phyloP scores from a whole-genome alignment of 1,140 invertebrate species.

The Panulirus ornatus region DNA sequence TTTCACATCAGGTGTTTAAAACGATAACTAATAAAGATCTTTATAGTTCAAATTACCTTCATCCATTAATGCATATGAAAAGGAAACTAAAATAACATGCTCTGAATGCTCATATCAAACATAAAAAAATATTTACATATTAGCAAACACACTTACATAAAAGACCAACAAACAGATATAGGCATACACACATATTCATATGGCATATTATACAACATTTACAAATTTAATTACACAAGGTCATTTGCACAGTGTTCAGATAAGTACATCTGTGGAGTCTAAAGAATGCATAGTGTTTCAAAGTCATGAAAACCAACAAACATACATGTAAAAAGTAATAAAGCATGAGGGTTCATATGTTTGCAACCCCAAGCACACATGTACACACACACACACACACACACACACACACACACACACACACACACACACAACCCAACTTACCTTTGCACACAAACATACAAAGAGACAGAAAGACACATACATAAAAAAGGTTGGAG shows the following conservation, averaged over 20 bases:
- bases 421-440: constrained; percentile 19
- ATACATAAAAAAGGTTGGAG: neutral
- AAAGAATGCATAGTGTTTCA: too few relatives aligned
- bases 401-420: constrained; percentile 29
- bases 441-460: neutral
- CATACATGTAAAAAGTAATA: too few relatives aligned
- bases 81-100: neutral
- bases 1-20: too few relatives aligned
- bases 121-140: neutral
- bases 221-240: neutral
- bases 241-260: neutral
- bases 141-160: neutral
- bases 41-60: too few relatives aligned
- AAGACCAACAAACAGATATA: neutral
- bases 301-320: too few relatives aligned
- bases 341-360: neutral
- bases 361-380: neutral
- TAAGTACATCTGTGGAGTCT: too few relatives aligned
- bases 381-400: constrained; percentile 18
- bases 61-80: neutral
- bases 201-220: neutral
- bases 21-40: too few relatives aligned
- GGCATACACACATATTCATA: neutral
- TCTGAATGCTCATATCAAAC: neutral
- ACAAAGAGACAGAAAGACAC: neutral